Conservation (phyloP, 2,113 vertebrate species). For the Dipodomys spectabilis region DNA sequence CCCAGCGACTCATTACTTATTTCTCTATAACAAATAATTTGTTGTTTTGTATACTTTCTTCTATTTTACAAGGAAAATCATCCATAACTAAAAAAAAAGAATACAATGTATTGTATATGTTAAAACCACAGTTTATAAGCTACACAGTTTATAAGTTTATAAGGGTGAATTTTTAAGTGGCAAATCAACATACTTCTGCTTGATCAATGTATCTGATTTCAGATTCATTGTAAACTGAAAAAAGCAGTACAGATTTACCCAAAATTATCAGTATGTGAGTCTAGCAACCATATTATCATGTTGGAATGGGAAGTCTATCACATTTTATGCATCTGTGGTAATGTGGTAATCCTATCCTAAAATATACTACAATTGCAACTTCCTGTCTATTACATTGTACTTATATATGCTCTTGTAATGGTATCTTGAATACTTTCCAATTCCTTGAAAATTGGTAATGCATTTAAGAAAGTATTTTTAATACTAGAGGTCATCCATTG, state of each 20-base stretch:
- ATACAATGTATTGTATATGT: background rate
- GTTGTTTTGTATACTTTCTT: background rate
- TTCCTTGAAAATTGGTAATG: slow-evolving; percentile 26
- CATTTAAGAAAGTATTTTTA: background rate
- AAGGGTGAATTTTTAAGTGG: background rate
- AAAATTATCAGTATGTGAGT: background rate
- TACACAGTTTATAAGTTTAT: no score
- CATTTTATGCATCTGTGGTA: background rate
- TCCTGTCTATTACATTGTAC: background rate
- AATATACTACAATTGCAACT: background rate
- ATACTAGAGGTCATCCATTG: background rate
- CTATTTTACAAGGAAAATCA: background rate
- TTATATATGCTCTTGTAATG: background rate
- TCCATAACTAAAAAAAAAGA: background rate
- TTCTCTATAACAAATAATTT: background rate
- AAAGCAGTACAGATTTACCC: background rate
- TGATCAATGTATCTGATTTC: background rate
- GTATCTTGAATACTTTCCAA: background rate
- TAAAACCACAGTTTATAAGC: background rate
- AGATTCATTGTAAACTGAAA: background rate
- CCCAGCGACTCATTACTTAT: no score
- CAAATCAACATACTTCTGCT: background rate
- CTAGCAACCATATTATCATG: background rate
- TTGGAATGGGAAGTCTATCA: background rate
- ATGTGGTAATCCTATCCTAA: background rate